phyloP scores from a whole-genome alignment of 2,113 vertebrate species.

The Bubo blakistoni region DNA sequence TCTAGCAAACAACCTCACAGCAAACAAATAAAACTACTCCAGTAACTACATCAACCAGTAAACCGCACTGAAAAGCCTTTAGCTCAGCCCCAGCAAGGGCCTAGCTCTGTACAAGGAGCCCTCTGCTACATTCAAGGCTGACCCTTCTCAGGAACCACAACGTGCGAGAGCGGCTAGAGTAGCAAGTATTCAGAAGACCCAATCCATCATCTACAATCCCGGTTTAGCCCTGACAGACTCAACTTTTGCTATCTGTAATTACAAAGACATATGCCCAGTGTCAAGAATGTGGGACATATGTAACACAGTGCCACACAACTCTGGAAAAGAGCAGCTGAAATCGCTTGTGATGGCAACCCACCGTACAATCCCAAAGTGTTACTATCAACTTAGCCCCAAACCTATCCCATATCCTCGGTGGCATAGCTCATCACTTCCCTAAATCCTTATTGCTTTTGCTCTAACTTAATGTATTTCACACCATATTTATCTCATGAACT shows the following conservation, averaged over 20 bases:
- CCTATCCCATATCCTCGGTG: no score
- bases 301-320: neutral
- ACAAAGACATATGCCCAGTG: neutral
- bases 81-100: neutral
- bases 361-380: neutral
- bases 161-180: accelerated
- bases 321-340: neutral
- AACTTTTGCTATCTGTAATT: neutral
- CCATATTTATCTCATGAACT: neutral
- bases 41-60: neutral
- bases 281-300: neutral
- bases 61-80: neutral
- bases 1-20: neutral
- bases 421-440: neutral
- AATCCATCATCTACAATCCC: neutral
- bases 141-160: neutral
- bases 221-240: neutral
- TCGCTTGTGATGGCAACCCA: neutral
- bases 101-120: neutral
- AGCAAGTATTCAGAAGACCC: neutral
- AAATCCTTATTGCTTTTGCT: neutral
- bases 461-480: neutral
- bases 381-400: neutral
- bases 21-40: neutral
- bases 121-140: neutral